Percentiles rank a stretch among this genome's conserved stretches.
Evolutionary conservation across 1,140 invertebrate genomes (phyloP).

Genomic region (Gonatopus flavifemur): DNA sequence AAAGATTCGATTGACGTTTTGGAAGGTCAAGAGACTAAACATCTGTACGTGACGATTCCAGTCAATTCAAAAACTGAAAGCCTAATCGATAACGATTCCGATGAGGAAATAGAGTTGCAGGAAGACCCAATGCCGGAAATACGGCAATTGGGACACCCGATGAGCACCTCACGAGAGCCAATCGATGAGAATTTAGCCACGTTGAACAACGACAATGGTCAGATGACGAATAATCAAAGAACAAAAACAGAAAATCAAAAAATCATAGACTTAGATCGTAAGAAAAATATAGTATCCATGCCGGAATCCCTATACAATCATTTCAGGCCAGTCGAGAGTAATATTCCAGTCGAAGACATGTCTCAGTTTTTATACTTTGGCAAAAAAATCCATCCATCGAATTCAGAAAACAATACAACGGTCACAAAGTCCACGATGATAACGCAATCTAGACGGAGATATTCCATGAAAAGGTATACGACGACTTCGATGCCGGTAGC

Average conservation of each 20-base stretch:
- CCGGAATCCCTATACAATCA: slow-evolving; percentile 66
- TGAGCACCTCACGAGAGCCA: slow-evolving; percentile 6
- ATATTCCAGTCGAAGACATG: slow-evolving; percentile 67
- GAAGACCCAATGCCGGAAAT: too few species aligned
- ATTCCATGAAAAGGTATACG: slow-evolving; percentile 37
- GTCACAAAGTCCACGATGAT: slow-evolving; percentile 28
- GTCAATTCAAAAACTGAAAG: slow-evolving; percentile 1
- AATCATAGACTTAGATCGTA: slow-evolving; percentile 29
- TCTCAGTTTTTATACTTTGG: slow-evolving; percentile 72
- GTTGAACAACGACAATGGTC: neutral
- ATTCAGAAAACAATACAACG: slow-evolving; percentile 22
- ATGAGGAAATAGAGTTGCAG: too few species aligned
- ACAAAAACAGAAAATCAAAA: slow-evolving; percentile 25
- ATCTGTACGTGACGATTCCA: slow-evolving; percentile 35
- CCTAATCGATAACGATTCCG: neutral
- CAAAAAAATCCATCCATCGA: slow-evolving; percentile 60
- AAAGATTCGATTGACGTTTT: slow-evolving; percentile 35
- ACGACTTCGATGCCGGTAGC: slow-evolving; percentile 24
- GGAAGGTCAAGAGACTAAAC: slow-evolving; percentile 41
- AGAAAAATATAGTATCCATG: slow-evolving; percentile 55
- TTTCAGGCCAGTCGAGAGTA: slow-evolving; percentile 64
- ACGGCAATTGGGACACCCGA: slow-evolving; percentile 3
- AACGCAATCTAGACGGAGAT: slow-evolving; percentile 38
- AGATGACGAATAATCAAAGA: too few species aligned
- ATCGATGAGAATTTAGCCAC: neutral